phyloP scores from a whole-genome alignment of 1,140 invertebrate genomes.

The Acromyrmex heyeri region DNA sequence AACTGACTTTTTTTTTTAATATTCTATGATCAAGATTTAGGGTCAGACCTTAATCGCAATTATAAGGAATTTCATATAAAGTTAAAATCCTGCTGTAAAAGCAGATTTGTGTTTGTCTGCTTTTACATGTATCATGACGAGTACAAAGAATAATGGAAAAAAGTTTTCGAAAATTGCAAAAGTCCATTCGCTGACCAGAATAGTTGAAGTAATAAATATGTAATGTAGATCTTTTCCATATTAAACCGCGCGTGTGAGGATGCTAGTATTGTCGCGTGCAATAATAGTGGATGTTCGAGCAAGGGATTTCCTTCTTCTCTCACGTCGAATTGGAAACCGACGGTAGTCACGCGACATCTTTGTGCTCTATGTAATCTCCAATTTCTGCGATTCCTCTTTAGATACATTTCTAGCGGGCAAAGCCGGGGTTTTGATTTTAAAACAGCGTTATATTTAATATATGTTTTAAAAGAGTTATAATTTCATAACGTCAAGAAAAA shows the following conservation, averaged over 20 bases:
- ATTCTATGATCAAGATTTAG: background rate
- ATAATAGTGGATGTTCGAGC: conserved; percentile 29
- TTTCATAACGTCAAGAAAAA: conserved; percentile 17
- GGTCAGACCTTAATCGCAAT: background rate
- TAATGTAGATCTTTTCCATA: conserved; percentile 31
- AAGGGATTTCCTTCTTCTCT: background rate
- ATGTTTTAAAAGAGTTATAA: conserved; percentile 19
- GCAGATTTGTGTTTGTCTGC: background rate
- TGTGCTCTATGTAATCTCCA: conserved; percentile 2
- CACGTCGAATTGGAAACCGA: background rate
- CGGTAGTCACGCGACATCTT: background rate
- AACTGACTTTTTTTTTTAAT: background rate
- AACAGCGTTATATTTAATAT: conserved; percentile 24
- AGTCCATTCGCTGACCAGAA: background rate
- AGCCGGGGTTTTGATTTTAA: too few species aligned
- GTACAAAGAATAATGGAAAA: background rate
- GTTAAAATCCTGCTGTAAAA: conserved; percentile 21
- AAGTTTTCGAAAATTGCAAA: conserved; percentile 9
- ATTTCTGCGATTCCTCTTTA: conserved; percentile 17
- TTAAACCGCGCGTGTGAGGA: background rate
- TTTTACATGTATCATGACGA: background rate
- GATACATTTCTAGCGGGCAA: background rate
- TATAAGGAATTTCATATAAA: background rate
- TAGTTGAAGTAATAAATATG: conserved; percentile 34
- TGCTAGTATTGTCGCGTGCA: background rate